phyloP scores from a whole-genome alignment of 53 echinoderm and acorn worm species.

The Holothuria scabra region DNA sequence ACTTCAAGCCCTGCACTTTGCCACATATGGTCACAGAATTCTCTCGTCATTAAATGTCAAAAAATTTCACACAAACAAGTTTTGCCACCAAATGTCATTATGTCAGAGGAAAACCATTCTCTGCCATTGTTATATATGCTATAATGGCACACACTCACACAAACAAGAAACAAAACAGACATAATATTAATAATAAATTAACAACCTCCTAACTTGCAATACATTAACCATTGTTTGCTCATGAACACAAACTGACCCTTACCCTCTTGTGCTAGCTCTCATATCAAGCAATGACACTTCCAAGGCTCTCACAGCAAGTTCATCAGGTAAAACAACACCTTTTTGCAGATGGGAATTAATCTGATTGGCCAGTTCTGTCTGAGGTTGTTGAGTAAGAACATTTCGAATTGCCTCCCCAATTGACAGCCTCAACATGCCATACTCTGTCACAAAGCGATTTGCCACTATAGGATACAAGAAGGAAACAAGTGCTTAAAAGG shows the following conservation, averaged over 20 bases:
- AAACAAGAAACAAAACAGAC: no score
- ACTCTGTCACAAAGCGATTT: slow-evolving; percentile 91
- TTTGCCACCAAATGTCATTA: no score
- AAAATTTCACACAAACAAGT: no score
- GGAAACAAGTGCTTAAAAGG: background rate
- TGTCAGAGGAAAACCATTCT: no score
- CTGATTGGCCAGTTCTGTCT: slow-evolving; percentile 84
- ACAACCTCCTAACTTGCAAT: no score
- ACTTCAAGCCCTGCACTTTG: no score
- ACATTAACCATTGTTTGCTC: no score
- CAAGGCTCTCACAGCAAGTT: slow-evolving; percentile 80
- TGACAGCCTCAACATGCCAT: slow-evolving; percentile 92
- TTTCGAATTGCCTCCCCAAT: slow-evolving; percentile 89
- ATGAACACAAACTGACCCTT: background rate
- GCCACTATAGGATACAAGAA: slow-evolving; percentile 71
- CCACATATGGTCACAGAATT: no score
- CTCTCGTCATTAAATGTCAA: no score
- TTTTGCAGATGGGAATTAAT: slow-evolving; percentile 79
- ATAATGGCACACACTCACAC: no score
- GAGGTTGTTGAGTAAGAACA: slow-evolving; percentile 82
- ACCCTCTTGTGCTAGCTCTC: slow-evolving; percentile 89
- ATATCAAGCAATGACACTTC: slow-evolving; percentile 86
- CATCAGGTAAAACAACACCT: slow-evolving; percentile 84
- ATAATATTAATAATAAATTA: no score
- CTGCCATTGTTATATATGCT: no score